These are phyloP conservation scores for Climacteris rufus DNA, from an alignment of 2,113 vertebrate genomes.

Conservation along the genomic window DNA sequence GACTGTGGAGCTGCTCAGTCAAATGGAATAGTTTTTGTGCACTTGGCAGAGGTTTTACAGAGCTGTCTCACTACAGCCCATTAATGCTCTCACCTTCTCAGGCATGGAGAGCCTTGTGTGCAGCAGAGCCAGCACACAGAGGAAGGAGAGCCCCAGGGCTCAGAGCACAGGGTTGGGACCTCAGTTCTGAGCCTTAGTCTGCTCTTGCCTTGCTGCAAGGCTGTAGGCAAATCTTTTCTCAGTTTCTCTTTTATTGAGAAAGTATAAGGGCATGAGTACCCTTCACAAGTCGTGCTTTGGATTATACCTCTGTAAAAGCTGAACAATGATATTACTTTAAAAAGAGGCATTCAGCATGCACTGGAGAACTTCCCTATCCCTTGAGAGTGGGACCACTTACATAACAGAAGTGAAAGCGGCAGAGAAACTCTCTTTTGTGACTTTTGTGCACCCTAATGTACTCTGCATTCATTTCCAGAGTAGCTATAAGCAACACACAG, in stretches of 20 bases:
- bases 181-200: fast-evolving
- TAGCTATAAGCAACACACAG: neutral
- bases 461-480: neutral
- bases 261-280: neutral
- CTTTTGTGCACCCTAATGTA: neutral
- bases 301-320: neutral
- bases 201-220: neutral
- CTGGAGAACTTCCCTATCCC: neutral
- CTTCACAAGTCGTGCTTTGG: neutral
- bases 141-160: neutral
- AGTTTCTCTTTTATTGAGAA: neutral
- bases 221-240: neutral
- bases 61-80: neutral
- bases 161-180: neutral
- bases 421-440: neutral
- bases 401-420: neutral
- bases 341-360: neutral
- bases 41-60: neutral
- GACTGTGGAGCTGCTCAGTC: neutral
- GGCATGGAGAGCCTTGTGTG: neutral
- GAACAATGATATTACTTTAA: neutral
- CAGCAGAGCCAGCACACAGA: neutral
- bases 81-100: neutral
- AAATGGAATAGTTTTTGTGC: neutral
- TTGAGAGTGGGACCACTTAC: neutral